These are phyloP conservation scores for Physocephala rufipes DNA, from an alignment of 2,888 invertebrate genomes.

Conservation along the genomic window DNA sequence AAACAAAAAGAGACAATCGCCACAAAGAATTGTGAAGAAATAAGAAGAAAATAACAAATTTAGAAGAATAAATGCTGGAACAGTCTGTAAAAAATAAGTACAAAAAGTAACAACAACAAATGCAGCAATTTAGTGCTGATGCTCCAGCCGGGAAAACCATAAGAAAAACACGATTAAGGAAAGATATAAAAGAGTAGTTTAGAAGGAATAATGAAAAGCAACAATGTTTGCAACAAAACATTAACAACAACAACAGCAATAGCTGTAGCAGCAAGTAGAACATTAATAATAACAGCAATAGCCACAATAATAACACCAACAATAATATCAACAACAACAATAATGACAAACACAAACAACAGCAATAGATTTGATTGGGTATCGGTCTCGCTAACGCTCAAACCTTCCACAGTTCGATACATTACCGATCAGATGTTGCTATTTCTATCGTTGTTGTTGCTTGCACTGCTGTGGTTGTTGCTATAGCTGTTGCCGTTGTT, in stretches of 20 bases:
- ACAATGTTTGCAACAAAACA: not conserved
- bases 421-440: not conserved
- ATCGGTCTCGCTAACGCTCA: not conserved
- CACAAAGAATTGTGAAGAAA: too few species aligned
- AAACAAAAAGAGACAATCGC: too few species aligned
- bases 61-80: too few species aligned
- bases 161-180: not conserved
- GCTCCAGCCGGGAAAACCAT: not conserved
- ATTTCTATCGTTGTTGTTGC: slow-evolving; percentile 6
- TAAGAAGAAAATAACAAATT: too few species aligned
- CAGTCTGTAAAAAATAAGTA: too few species aligned
- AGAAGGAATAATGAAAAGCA: not conserved
- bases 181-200: not conserved
- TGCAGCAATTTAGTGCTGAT: not conserved
- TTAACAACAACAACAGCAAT: slow-evolving; percentile 10
- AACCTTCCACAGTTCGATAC: not conserved
- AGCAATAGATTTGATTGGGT: not conserved
- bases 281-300: too few species aligned
- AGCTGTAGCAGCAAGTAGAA: not conserved
- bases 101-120: too few species aligned
- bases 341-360: not conserved
- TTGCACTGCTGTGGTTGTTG: not conserved
- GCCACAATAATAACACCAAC: slow-evolving; percentile 6
- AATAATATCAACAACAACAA: slow-evolving; percentile 17
- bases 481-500: not conserved